Evolutionary conservation across 1,140 invertebrate species (phyloP), one percentile per base, ranked within the genome.

Genomic region (Drosophila punjabiensis): DNA sequence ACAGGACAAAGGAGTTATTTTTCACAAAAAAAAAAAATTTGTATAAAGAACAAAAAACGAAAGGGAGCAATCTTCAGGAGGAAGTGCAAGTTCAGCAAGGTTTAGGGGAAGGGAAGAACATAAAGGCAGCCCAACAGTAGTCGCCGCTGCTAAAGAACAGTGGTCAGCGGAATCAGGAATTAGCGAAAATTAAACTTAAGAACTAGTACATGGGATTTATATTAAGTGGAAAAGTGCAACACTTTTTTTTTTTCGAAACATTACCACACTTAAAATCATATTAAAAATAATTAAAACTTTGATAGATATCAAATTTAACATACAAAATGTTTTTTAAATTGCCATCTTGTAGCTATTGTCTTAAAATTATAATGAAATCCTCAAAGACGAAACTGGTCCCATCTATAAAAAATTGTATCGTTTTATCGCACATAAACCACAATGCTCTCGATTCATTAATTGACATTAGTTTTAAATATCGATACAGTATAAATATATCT

Each of bases 1-100:
- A 89, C 86, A 89, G 86, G 86, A 89, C 86, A 89, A 89, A 89
- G 82, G 82, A 86, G 86, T 77, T 86, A 89, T 89, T 90, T 86
- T 90, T 89, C 76, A 89, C 82, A 89, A 89, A 89, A 80, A 62
- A 90, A 89, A 79, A 66, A n/a, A 53, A 88, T 81, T 53, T 74
- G 28, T 70, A 84, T 67, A 89, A 89, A 89, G 76, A 73, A 89
- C 89, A 79, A 77, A 89, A 89, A 85, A 73, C 45, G 65, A 89
- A 81, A 76, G 63, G 67, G 39, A 76, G 63, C 62, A 66, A 55
- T 52, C 68, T 71, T 45, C 69, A 39, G 45, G 32, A 67, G 58
- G 53, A 48, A 78, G 53, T 35, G 47, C 47, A 41, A 24, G n/a
- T 30, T 32, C 43, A 37, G 18, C 8, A 18, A 37, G 39, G 14